phyloP scores from a whole-genome alignment of 2,113 vertebrate genomes.

The Halichoerus grypus region DNA sequence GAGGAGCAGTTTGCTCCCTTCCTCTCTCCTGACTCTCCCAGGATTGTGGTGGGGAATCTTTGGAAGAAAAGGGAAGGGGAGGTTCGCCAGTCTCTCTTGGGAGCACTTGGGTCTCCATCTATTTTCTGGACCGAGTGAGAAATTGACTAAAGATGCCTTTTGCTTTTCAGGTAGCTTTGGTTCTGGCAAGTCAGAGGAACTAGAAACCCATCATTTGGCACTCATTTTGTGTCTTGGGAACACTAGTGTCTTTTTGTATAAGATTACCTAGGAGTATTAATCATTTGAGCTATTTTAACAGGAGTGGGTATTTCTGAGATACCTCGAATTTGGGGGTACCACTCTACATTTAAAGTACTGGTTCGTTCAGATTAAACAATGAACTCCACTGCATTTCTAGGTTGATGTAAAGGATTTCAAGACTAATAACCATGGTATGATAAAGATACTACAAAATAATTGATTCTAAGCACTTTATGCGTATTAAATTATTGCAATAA shows the following conservation, averaged over 20 bases:
- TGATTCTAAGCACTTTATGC: constrained; percentile 18
- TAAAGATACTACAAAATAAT: not conserved
- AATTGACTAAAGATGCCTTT: not conserved
- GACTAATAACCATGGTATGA: not conserved
- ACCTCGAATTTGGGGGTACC: not conserved
- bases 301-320: not conserved
- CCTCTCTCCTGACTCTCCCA: not conserved
- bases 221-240: not conserved
- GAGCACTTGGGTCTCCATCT: not conserved
- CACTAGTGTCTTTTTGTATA: not conserved
- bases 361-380: not conserved
- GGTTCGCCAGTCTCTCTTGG: not conserved
- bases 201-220: not conserved
- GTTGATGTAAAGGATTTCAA: not conserved
- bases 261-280: not conserved
- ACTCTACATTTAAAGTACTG: not conserved
- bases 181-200: not conserved
- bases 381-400: not conserved
- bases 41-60: not conserved
- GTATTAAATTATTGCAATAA: not conserved
- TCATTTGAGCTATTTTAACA: constrained; percentile 49
- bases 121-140: not conserved
- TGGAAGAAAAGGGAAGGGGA: not conserved
- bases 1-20: not conserved
- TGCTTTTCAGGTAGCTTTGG: not conserved